phyloP scores from a whole-genome alignment of 2,797 vertebrate genomes.

The Alcedo quadribrachys region DNA sequence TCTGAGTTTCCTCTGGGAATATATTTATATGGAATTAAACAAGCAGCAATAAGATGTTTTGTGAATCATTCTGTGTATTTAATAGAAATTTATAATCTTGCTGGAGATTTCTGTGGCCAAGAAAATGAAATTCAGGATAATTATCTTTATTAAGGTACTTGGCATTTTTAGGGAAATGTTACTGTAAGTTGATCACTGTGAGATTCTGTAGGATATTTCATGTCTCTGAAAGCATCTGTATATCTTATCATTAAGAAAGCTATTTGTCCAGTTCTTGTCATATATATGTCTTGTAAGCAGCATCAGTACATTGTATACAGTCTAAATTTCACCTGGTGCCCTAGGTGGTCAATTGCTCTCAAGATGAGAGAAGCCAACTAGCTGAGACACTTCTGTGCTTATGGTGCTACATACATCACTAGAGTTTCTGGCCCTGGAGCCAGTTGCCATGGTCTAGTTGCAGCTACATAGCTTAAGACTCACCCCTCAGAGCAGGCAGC shows the following conservation, averaged over 20 bases:
- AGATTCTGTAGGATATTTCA: neutral
- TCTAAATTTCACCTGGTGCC: neutral
- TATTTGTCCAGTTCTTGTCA: neutral
- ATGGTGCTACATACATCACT: neutral
- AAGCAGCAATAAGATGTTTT: neutral
- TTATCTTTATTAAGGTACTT: neutral
- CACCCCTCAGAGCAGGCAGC: neutral
- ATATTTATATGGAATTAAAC: slow-evolving; percentile 15
- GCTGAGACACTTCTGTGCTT: neutral
- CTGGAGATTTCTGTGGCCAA: neutral
- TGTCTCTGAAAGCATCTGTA: neutral
- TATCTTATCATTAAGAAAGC: neutral
- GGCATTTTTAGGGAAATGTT: neutral
- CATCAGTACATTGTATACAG: neutral
- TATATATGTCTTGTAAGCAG: accelerated
- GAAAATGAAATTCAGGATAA: neutral
- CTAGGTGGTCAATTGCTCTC: neutral
- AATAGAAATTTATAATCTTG: neutral
- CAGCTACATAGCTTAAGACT: neutral
- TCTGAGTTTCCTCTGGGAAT: neutral
- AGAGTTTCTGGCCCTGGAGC: neutral
- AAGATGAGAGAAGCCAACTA: neutral
- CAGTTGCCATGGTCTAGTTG: neutral
- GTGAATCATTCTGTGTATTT: neutral
- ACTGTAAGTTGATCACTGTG: neutral